Evolutionary conservation across 2,888 invertebrate genomes (phyloP).

Genomic region (Prostheceraeus crozeri): DNA sequence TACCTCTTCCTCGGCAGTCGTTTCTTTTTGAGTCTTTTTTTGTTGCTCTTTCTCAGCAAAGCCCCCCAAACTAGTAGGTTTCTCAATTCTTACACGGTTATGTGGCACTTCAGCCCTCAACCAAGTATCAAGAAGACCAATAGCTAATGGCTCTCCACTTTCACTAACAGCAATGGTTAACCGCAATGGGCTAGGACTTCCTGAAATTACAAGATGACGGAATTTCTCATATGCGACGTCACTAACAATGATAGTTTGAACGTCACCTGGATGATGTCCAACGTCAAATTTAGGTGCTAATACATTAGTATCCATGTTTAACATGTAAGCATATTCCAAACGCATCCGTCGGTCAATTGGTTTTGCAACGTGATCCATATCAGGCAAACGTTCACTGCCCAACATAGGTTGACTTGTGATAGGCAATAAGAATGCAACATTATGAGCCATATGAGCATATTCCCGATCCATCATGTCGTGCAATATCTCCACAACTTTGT

Average conservation of each 20-base stretch:
- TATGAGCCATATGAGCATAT: conserved; percentile 30
- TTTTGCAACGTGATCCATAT: not conserved
- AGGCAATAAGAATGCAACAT: conserved; percentile 23
- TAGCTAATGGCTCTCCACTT: not conserved
- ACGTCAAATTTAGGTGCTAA: not conserved
- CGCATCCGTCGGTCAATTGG: conserved; percentile 3
- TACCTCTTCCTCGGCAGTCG: conserved; percentile 2
- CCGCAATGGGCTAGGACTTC: not conserved
- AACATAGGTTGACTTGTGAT: conserved; percentile 37
- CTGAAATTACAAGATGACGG: conserved; percentile 1
- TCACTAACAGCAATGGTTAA: conserved; percentile 23
- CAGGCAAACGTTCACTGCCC: conserved; percentile 8
- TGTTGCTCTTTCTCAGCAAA: no score
- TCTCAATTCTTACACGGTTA: conserved; percentile 3
- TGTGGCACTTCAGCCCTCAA: conserved; percentile 16
- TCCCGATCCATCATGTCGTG: conserved; percentile 31
- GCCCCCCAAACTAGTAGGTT: no score
- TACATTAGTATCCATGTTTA: conserved; percentile 14
- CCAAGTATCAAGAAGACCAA: conserved; percentile 25
- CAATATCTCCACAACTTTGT: conserved; percentile 23
- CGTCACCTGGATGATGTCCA: not conserved
- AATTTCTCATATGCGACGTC: conserved; percentile 20
- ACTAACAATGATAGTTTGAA: conserved; percentile 10
- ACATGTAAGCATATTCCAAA: conserved; percentile 24
- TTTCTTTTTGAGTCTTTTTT: not conserved